A percentile compares a stretch with the other conserved stretches of the same genome.
Evolutionary conservation across 2,113 vertebrate species (phyloP).

Genomic region (Orycteropus afer): DNA sequence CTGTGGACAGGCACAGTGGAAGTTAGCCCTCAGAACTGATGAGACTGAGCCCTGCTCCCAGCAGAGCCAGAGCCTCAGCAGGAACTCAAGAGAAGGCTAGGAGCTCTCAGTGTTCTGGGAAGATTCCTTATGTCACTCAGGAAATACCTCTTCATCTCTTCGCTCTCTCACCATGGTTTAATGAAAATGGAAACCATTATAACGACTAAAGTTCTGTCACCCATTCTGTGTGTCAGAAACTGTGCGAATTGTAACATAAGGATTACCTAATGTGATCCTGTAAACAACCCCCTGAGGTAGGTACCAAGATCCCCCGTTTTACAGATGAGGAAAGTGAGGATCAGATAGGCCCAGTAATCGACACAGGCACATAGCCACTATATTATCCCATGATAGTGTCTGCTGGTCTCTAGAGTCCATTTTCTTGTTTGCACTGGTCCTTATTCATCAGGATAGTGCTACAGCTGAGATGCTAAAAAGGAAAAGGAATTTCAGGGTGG

Average conservation of each 20-base stretch:
- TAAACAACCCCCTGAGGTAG: neutral
- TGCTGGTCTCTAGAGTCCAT: neutral
- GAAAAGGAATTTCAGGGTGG: neutral
- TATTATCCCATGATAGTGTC: neutral
- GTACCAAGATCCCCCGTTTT: neutral
- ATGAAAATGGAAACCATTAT: too few species aligned
- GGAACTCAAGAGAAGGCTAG: neutral
- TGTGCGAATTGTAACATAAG: accelerated
- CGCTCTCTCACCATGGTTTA: neutral
- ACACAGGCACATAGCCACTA: neutral
- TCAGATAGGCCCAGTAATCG: neutral
- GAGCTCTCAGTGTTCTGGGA: accelerated
- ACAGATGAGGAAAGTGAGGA: neutral
- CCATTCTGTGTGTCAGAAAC: accelerated
- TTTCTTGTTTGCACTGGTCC: neutral
- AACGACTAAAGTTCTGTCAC: accelerated
- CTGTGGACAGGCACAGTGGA: accelerated
- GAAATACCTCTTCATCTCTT: neutral
- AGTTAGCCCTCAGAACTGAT: neutral
- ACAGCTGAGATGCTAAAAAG: neutral
- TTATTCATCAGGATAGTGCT: neutral
- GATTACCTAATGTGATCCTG: neutral
- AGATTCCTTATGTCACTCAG: accelerated
- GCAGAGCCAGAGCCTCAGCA: neutral
- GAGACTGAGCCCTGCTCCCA: neutral